Evolutionary conservation across 2,113 vertebrate species (phyloP), one percentile per base, ranked within the genome.

Genomic region (Pampusana beccarii): DNA sequence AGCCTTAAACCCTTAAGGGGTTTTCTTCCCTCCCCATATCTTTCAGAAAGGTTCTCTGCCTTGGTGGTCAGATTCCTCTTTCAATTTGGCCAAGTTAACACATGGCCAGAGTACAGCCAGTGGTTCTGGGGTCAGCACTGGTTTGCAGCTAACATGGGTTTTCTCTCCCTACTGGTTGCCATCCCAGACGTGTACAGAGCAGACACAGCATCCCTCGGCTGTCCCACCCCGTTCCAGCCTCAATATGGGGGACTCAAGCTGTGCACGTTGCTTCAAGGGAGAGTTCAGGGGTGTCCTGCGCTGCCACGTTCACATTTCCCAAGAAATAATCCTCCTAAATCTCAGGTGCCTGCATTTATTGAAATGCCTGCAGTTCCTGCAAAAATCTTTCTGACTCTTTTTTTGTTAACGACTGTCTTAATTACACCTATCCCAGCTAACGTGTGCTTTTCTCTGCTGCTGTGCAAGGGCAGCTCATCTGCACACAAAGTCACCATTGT

Each of bases 401-500:
- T 80, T 64, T 33, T 34, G 48, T 72, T 72, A 87, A 70, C 85
- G 81, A 46, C 24, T 11, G 13, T 40, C 38, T 93, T 93, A 86
- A 86, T 91, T 38, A 61, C 69, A 60, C 64, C 38, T 80, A 77
- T 51, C 31, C 61, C 57, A 84, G 71, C 40, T 75, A 81, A 80
- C 0, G 18, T 11, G 53, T 28, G 65, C 53, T 85, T 54, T 61
- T 60, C 84, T 77, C 67, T 77, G 82, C 4, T 1, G 20, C 91
- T 44, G 38, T 53, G 74, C 78, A 72, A 62, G 73, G n/a, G 34
- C 66, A 86, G 74, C 65, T 93, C 91, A 91, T 95, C 94, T 36
- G 38, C 80, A 86, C 87, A 95, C 95, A 96, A 81, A 95, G 92
- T 92, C 93, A 79, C 88, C 88, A 92, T 93, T 97, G 92, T 96